Evolutionary conservation across 2,113 vertebrate species (phyloP).

Genomic region (Oenanthe oenanthe): DNA sequence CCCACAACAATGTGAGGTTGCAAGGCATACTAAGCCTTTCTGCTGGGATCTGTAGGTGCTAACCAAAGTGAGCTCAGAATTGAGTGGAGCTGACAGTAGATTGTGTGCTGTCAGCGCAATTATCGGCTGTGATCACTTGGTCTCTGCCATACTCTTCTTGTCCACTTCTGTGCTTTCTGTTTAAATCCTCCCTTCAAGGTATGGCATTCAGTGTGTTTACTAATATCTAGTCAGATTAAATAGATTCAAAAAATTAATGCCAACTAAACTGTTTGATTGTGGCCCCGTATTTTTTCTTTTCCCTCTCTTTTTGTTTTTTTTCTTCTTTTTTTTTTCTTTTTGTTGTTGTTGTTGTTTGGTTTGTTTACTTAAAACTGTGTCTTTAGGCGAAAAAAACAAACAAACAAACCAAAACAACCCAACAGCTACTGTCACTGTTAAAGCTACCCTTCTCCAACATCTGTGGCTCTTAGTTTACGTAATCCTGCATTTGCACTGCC

Average conservation of each 20-base stretch:
- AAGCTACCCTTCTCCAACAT: background rate
- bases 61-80: background rate
- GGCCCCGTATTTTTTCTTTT: background rate
- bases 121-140: background rate
- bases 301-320: fast-evolving
- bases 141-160: background rate
- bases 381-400: background rate
- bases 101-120: background rate
- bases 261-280: background rate
- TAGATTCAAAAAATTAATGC: background rate
- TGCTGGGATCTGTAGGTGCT: background rate
- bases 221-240: background rate
- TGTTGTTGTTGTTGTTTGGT: background rate
- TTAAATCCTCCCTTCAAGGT: background rate
- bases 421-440: background rate
- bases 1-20: background rate
- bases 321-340: fast-evolving
- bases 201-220: background rate
- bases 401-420: background rate
- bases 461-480: background rate
- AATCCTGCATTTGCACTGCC: background rate
- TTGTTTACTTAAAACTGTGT: background rate
- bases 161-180: background rate
- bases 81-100: background rate
- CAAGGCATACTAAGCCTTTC: background rate